A percentile compares a stretch with the other conserved stretches of the same genome.
phyloP scores from a whole-genome alignment of 2,113 vertebrate genomes.

The Piprites chloris region DNA sequence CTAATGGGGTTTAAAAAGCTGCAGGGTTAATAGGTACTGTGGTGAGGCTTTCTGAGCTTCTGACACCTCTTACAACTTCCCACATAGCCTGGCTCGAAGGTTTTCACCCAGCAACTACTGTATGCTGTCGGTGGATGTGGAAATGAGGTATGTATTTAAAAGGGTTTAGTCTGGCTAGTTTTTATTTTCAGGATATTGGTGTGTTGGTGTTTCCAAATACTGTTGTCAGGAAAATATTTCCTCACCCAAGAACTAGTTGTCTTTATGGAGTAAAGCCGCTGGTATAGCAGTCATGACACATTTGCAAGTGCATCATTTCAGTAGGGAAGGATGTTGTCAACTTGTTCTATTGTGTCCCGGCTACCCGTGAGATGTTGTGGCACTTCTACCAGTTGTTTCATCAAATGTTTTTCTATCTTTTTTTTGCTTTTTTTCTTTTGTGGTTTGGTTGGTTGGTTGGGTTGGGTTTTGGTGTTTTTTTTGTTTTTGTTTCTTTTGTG shows the following conservation, averaged over 20 bases:
- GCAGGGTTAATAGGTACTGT: not conserved
- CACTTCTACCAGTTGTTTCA: not conserved
- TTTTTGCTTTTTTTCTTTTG: not conserved
- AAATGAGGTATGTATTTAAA: not conserved
- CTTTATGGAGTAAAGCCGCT: not conserved
- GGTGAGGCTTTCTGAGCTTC: not conserved
- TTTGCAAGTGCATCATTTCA: not conserved
- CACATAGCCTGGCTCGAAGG: rapidly evolving
- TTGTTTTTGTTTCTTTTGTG: not conserved
- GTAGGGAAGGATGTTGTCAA: not conserved
- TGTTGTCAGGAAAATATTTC: not conserved
- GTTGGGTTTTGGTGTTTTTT: too few species aligned
- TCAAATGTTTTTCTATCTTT: not conserved
- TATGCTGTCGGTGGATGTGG: not conserved
- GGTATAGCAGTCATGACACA: not conserved
- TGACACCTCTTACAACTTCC: not conserved
- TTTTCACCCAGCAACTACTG: not conserved
- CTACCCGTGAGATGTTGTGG: not conserved
- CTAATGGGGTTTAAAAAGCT: not conserved
- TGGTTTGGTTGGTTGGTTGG: not conserved
- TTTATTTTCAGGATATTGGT: not conserved
- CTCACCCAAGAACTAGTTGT: not conserved
- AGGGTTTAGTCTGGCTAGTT: not conserved
- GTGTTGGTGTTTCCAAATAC: not conserved
- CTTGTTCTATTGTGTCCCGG: not conserved